Conservation (phyloP, 2,113 vertebrate genomes). For the Sinocyclocheilus anophthalmus region DNA sequence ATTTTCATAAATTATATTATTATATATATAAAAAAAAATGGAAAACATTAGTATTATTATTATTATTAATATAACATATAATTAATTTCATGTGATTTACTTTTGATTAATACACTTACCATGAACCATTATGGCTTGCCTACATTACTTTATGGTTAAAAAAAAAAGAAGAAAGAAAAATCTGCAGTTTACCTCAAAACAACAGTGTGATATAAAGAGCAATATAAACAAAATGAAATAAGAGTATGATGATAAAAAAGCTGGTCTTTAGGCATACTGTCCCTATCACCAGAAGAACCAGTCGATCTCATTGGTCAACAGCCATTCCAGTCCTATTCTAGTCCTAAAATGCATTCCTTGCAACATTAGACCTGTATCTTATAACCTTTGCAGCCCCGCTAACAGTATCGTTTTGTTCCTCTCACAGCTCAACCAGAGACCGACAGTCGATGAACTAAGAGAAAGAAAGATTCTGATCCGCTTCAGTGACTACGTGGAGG, state of each 20-base stretch:
- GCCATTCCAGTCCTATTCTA: too few relatives aligned
- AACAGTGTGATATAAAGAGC: background rate
- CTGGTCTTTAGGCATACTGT: too few relatives aligned
- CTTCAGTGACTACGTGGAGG: conserved; percentile 98
- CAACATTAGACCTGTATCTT: background rate
- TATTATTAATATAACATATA: too few relatives aligned
- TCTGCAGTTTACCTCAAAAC: too few relatives aligned
- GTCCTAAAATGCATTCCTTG: background rate
- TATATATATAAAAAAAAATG: too few relatives aligned
- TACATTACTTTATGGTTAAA: background rate
- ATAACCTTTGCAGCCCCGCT: background rate
- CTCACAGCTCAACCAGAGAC: conserved; percentile 92
- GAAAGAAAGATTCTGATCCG: conserved; percentile 98
- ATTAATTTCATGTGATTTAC: background rate
- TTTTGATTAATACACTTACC: background rate
- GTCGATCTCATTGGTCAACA: too few relatives aligned
- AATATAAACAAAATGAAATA: background rate
- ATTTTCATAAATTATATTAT: background rate
- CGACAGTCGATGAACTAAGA: conserved; percentile 94
- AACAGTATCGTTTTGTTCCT: background rate
- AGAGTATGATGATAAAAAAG: too few relatives aligned
- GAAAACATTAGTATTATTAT: too few relatives aligned
- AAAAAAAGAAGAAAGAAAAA: background rate
- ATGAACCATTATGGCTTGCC: background rate
- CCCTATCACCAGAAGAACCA: too few relatives aligned